phyloP scores from a whole-genome alignment of 2,888 invertebrate genomes.

The Xylota sylvarum region DNA sequence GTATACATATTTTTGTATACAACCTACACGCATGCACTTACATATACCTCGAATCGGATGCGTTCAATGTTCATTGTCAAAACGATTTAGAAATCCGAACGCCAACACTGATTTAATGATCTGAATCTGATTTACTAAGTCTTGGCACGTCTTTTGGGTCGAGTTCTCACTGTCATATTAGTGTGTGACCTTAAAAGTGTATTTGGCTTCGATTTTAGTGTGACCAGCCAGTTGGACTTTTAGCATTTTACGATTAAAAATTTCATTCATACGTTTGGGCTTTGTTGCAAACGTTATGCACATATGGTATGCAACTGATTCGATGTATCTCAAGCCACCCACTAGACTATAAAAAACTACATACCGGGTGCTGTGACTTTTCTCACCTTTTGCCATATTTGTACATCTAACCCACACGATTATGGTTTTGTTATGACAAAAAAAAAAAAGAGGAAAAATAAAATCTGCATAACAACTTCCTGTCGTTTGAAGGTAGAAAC shows the following conservation, averaged over 20 bases:
- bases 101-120: slow-evolving; percentile 61
- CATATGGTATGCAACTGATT: slow-evolving; percentile 35
- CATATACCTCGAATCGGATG: slow-evolving; percentile 41
- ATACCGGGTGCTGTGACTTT: slow-evolving; percentile 59
- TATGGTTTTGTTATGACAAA: slow-evolving; percentile 3
- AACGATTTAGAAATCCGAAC: slow-evolving; percentile 62
- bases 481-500: slow-evolving; percentile 52
- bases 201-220: slow-evolving; percentile 4
- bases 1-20: slow-evolving; percentile 46
- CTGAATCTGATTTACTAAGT: slow-evolving; percentile 57
- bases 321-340: slow-evolving; percentile 41
- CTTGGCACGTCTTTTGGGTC: slow-evolving; percentile 48
- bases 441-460: neutral
- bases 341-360: slow-evolving; percentile 26
- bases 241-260: slow-evolving; percentile 21
- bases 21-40: slow-evolving; percentile 54
- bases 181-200: slow-evolving; percentile 43
- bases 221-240: slow-evolving; percentile 46
- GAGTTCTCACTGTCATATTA: slow-evolving; percentile 32
- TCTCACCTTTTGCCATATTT: slow-evolving; percentile 68
- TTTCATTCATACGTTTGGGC: slow-evolving; percentile 48
- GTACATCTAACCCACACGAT: slow-evolving; percentile 58
- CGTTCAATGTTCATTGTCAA: slow-evolving; percentile 70
- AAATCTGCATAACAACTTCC: slow-evolving; percentile 67
- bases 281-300: neutral